Evolutionary conservation across 2,113 vertebrate species (phyloP), one percentile per base, ranked within the genome.

Genomic region (Microcebus murinus): DNA sequence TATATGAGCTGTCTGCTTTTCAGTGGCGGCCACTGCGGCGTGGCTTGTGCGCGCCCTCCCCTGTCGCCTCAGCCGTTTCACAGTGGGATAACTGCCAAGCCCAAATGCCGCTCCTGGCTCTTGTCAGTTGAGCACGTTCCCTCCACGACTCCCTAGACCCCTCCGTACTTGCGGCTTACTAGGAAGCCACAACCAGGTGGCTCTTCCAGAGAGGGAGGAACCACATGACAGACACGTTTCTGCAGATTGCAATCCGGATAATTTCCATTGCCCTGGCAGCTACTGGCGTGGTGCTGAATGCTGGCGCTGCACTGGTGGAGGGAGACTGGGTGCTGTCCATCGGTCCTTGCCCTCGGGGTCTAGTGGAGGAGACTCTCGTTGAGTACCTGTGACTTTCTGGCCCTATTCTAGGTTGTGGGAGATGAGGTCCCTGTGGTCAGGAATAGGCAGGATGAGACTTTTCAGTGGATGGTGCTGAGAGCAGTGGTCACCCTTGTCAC

Each of bases 11-110:
- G 13, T 52, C 50, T 52, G 63, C 57, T 63, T 39, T 2, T 39
- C 23, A 10, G 63, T 25, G 1, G 52, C 3, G 0, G n/a, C 34
- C 52, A 27, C 42, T 5, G 34, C 36, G 8, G 3, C 0, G 0
- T 0, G 9, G 23, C 80, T 39, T 8, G 27, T 27, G 50, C 65
- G 31, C 9, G 1, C 21, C 42, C 42, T 70, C 36, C 14, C 6
- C 17, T 9, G 1, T 10, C n/a, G 3, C 65, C 57, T 1, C 1
- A 1, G 34, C 65, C 2, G 0, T 57, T 27, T 27, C n/a, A 52
- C 20, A 61, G 6, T 61, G 0, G 36, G 48, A 4, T 57, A 27
- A 50, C 55, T 36, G n/a, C 76, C 25, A 67, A 71, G 36, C 39
- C 34, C 29, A 36, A 0, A 1, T 20, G 48, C 68, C 76, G 70